These are phyloP conservation scores for Sabatieria punctata DNA, from an alignment of 2,888 invertebrate genomes.

Conservation along the genomic window DNA sequence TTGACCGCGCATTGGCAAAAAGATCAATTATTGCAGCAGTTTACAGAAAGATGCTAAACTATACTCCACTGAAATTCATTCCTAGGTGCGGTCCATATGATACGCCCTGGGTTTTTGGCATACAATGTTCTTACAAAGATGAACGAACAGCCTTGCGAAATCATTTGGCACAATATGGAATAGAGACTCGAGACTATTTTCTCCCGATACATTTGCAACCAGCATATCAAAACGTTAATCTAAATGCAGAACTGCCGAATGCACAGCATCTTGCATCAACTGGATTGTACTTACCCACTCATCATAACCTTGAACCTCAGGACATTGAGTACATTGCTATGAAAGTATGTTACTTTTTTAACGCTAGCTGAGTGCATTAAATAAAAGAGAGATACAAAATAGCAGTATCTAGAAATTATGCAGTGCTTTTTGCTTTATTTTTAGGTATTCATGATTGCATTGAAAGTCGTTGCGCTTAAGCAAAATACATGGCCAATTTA, in stretches of 20 bases:
- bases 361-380: too few species aligned
- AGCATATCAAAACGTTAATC: neutral
- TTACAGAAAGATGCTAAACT: neutral
- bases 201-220: neutral
- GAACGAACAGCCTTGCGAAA: neutral
- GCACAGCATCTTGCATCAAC: neutral
- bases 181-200: neutral
- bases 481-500: too few species aligned
- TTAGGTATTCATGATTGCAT: too few species aligned
- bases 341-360: too few species aligned
- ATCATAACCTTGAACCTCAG: neutral
- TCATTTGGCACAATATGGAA: neutral
- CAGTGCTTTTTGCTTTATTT: too few species aligned
- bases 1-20: slow-evolving; percentile 6
- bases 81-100: neutral
- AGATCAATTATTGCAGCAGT: neutral
- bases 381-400: too few species aligned
- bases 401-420: too few species aligned
- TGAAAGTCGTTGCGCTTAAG: too few species aligned
- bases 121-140: neutral
- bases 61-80: neutral
- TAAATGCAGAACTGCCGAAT: neutral
- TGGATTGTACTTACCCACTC: neutral
- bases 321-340: neutral
- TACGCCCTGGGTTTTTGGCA: neutral